Evolutionary conservation across 2,797 vertebrate species (phyloP), one percentile per base, ranked within the genome.

Genomic region (Coracias cyanogaster): DNA sequence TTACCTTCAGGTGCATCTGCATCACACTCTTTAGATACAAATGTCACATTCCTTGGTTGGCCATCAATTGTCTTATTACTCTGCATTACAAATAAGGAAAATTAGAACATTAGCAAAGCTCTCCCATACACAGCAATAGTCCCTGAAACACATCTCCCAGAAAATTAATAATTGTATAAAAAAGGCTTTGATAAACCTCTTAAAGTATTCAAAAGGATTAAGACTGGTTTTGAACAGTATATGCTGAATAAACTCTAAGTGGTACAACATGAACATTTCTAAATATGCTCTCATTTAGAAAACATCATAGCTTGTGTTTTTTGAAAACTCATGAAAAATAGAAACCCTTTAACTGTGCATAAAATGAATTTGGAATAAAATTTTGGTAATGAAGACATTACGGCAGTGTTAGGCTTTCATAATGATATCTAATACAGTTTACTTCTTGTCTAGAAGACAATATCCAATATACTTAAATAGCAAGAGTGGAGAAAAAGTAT

Each of bases 1-100:
- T 98, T 98, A 99, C 99, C 99, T 98, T 98, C 97, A 79, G 99
- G 99, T 73, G 99, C 99, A 67, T 99, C 98, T 37, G 99, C 99
- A 96, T 99, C 99, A 97, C 99, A 99, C 93, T 98, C 98, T 97
- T 98, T 99, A 33, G 98, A 97, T 80, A 97, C 97, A 92, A 93
- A 95, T 33, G 95, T 98, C 71, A 96, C 84, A 97, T 99, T 99
- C 82, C 96, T 97, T 93, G 97, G 92, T 41, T 96, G 92, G 41
- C 95, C 97, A 95, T 97, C 90, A 87, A 94, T 73, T 72, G 98
- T 98, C 93, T 96, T 88, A 95, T 98, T 98, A 93, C 87, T 98
- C 98, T 99, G 96, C 81, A 89, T 92, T 70, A 93, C 37, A 64
- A 96, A 96, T 28, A 88, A 0, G 0, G 18, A 84, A 62, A 61